A percentile compares a stretch with the other conserved stretches of the same genome.
Evolutionary conservation across 2,888 invertebrate species (phyloP).

Genomic region (Galeruca laticollis): DNA sequence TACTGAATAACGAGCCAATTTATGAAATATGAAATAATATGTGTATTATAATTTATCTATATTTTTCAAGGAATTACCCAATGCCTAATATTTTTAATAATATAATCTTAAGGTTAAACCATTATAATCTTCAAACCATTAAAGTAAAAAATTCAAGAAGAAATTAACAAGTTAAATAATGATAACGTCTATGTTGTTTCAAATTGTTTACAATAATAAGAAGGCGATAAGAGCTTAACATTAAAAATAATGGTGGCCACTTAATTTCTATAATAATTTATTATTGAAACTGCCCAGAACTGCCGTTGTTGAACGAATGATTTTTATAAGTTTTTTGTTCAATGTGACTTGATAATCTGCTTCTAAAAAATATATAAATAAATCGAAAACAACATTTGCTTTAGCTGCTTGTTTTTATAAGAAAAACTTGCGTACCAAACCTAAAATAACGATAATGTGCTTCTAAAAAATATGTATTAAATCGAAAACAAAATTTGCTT

Average conservation of each 20-base stretch:
- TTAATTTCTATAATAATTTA: background rate
- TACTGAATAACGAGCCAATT: no score
- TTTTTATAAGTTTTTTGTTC: background rate
- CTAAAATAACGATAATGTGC: no score
- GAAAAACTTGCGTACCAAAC: no score
- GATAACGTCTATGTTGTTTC: background rate
- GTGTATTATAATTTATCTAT: no score
- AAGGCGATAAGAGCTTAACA: slow-evolving; percentile 1
- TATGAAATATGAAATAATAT: no score
- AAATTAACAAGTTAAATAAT: background rate
- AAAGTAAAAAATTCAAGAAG: slow-evolving; percentile 2
- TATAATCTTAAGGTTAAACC: background rate
- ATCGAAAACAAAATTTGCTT: no score
- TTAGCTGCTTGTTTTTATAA: no score
- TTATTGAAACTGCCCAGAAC: background rate
- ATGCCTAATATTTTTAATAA: slow-evolving; percentile 1
- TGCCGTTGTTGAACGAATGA: background rate
- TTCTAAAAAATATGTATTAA: no score
- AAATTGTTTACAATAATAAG: slow-evolving; percentile 1
- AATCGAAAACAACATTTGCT: no score
- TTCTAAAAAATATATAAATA: no score
- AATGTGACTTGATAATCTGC: no score
- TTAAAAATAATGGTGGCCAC: slow-evolving; percentile 4
- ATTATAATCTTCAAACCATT: background rate
- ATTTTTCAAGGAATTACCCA: background rate